Base-by-base conservation (phyloP, 2,888 invertebrate genomes). In the Drosophila stalkeri region DNA sequence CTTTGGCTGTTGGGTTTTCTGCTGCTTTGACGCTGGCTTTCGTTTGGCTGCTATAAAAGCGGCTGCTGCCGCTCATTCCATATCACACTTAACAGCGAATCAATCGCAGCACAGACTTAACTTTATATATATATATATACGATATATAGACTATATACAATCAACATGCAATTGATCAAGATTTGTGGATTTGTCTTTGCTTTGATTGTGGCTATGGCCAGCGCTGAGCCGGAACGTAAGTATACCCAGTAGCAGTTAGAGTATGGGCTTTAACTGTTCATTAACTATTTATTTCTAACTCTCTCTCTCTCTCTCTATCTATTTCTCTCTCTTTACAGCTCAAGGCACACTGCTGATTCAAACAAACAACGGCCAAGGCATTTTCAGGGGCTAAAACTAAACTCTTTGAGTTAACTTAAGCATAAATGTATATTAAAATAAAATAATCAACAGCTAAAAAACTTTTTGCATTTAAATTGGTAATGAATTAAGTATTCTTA, bases 181-280 rank as follows among this genome's bases (percentile, higher is more conserved):
- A 81, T 81, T 55, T 81, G 71, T 35, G 77, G 81, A 7, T 72
- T 81, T 55, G 78, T 68, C 9, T 44, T 77, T n/a, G 81, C 71
- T 18, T 7, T 80, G 77, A 65, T 83, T 77, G 59, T 83, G 64
- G 83, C 78, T 4, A 2, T 82, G 81, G 70, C 80, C 12, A 77
- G 68, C 27, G 80, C 83, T 3, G 60, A 41, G 33, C 81, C 81
- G 3, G 69, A 72, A 47, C 81, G 77, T 83, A 61, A 83, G 77
- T 64, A 16, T n/a, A 12, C 27, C 35, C 35, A 12, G 3, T n/a
- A 12, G 23, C 1, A n/a, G 20, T 12, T 52, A 23, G 20, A 20
- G 37, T 23, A 23, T 20, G 37, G 0, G 9, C 16, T 8, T 2
- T 9, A 16, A 20, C 4, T 14, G 0, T 12, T 3, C 37, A 11